phyloP scores from a whole-genome alignment of 2,888 invertebrate genomes.

The Oxystoma pomonae region DNA sequence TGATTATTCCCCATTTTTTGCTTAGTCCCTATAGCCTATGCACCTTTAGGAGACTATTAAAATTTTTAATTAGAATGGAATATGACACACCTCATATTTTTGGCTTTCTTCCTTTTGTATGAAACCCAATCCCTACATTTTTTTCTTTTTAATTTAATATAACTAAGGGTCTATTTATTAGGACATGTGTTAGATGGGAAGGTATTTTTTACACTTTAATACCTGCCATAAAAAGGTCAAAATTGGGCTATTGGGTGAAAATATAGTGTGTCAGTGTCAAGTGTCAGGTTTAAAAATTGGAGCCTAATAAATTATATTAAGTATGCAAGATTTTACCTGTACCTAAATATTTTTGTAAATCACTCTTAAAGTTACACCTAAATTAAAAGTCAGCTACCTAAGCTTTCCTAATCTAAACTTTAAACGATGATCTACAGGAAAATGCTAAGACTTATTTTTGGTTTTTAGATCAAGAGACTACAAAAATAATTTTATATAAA shows the following conservation, averaged over 20 bases:
- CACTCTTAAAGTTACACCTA: too few species aligned
- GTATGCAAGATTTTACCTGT: too few species aligned
- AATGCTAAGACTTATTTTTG: too few species aligned
- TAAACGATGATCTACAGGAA: too few species aligned
- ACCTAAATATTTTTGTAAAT: too few species aligned
- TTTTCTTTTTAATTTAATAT: not conserved
- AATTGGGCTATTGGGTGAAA: not conserved
- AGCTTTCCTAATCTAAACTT: too few species aligned
- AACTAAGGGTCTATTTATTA: not conserved
- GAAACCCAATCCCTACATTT: not conserved
- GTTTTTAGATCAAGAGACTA: too few species aligned
- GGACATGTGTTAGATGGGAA: not conserved
- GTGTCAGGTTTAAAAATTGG: not conserved
- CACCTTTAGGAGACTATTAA: not conserved
- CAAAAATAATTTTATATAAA: too few species aligned
- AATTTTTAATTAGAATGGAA: not conserved
- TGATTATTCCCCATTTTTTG: too few species aligned
- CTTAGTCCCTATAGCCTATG: too few species aligned
- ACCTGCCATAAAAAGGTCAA: not conserved
- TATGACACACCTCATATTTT: not conserved
- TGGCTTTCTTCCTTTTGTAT: not conserved
- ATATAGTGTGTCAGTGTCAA: not conserved
- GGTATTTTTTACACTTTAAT: not conserved
- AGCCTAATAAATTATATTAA: too few species aligned
- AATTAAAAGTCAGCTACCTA: too few species aligned